These are phyloP conservation scores for Esox niger DNA, from an alignment of 2,113 vertebrate genomes.

Conservation along the genomic window DNA sequence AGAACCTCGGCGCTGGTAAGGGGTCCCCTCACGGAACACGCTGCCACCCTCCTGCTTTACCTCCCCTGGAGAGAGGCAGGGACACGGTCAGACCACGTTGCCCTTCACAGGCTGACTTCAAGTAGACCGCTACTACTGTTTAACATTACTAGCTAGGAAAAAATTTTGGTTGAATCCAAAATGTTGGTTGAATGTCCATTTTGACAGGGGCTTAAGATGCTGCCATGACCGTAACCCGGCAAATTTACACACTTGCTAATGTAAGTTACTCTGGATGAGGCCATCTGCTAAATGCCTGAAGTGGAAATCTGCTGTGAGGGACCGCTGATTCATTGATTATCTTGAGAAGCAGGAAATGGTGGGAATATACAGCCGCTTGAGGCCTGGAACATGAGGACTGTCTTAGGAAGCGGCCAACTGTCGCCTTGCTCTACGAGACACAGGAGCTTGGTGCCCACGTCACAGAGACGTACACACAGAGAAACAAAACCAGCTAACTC, in stretches of 20 bases:
- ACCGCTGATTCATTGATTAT: no score
- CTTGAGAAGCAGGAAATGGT: background rate
- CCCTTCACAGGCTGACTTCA: background rate
- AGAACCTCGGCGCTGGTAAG: conserved; percentile 93
- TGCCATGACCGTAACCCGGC: no score
- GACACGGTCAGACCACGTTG: background rate
- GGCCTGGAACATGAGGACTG: conserved; percentile 47
- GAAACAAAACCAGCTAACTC: conserved; percentile 50
- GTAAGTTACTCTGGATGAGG: no score
- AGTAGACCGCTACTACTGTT: no score
- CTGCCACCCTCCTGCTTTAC: conserved; percentile 85
- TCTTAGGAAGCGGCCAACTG: conserved; percentile 29
- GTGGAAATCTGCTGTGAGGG: no score
- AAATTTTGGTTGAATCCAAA: no score
- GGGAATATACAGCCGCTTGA: background rate
- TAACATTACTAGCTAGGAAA: no score
- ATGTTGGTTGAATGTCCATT: no score
- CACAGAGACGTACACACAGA: background rate
- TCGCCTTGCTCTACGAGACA: conserved; percentile 31
- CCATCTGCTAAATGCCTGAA: no score
- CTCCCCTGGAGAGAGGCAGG: conserved; percentile 72
- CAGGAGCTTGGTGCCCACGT: conserved; percentile 22
- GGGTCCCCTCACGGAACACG: conserved; percentile 83
- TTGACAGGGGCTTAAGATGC: no score
- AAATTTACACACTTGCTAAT: no score